A percentile compares a stretch with the other conserved stretches of the same genome.
These are phyloP conservation scores for Psilopsiagon aurifrons DNA, from an alignment of 2,113 vertebrate species.

Conservation along the genomic window DNA sequence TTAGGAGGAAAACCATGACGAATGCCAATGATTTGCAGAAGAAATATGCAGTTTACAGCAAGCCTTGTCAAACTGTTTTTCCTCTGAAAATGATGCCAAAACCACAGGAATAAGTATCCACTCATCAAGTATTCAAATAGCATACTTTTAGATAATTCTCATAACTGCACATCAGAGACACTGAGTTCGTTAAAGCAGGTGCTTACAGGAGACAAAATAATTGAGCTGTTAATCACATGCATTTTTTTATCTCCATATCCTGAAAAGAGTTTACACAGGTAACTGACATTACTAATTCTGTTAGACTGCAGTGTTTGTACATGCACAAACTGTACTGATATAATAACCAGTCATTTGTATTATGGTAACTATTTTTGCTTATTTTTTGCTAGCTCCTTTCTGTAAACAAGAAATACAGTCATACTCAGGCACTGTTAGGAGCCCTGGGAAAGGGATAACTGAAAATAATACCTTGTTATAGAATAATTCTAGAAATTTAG, in stretches of 20 bases:
- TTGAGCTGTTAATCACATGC: constrained; percentile 26
- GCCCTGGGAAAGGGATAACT: neutral
- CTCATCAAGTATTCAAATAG: neutral
- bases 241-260: constrained; percentile 39
- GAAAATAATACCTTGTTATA: neutral
- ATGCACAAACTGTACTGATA: neutral
- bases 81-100: constrained; percentile 26
- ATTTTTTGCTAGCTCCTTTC: constrained; percentile 10
- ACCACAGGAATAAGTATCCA: neutral
- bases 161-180: neutral
- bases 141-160: constrained; percentile 1
- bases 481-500: neutral
- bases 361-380: neutral
- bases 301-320: constrained; percentile 24
- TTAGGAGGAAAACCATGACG: neutral
- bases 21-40: neutral
- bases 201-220: neutral
- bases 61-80: neutral
- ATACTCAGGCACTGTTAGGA: neutral
- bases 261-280: constrained; percentile 38
- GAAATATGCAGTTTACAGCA: neutral
- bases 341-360: neutral
- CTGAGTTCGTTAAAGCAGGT: constrained; percentile 38
- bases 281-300: constrained; percentile 3
- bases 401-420: neutral